A percentile compares a stretch with the other conserved stretches of the same genome.
Conservation (phyloP, 2,113 vertebrate species). For the Synodontis membranacea region DNA sequence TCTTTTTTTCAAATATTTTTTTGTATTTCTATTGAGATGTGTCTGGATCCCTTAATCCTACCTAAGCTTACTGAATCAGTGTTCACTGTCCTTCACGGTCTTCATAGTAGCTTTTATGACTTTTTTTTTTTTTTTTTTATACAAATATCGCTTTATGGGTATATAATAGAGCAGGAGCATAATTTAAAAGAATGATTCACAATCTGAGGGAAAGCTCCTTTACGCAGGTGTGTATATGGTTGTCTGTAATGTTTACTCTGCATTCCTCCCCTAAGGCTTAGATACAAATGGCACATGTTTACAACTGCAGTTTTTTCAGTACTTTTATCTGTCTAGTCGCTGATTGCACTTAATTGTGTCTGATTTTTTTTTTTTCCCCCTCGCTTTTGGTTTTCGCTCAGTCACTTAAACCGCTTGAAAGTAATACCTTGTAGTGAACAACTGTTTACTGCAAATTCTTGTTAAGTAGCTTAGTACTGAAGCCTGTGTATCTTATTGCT, state of each 20-base stretch:
- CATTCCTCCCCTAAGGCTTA: constrained; percentile 55
- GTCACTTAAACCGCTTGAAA: constrained; percentile 53
- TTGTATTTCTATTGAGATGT: no score
- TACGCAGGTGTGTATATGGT: neutral
- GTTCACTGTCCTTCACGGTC: neutral
- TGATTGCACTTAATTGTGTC: constrained; percentile 68
- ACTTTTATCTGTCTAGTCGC: constrained; percentile 60
- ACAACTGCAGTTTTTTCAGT: constrained; percentile 60
- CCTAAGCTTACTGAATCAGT: neutral
- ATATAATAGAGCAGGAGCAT: neutral
- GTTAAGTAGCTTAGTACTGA: constrained; percentile 68
- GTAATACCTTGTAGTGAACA: constrained; percentile 51
- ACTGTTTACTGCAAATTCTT: constrained; percentile 63
- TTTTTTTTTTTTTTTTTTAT: no score
- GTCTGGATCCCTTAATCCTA: neutral
- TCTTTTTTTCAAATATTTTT: no score
- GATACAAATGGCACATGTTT: constrained; percentile 58
- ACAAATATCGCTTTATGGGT: neutral
- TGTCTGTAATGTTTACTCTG: neutral
- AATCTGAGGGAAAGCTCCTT: neutral
- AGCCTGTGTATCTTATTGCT: constrained; percentile 62
- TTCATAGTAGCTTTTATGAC: neutral
- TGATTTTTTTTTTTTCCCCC: constrained; percentile 59
- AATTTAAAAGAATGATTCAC: neutral
- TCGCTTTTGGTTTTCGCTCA: constrained; percentile 40